Evolutionary conservation across 2,888 invertebrate species (phyloP), one percentile per base, ranked within the genome.

Genomic region (Nebria salina): DNA sequence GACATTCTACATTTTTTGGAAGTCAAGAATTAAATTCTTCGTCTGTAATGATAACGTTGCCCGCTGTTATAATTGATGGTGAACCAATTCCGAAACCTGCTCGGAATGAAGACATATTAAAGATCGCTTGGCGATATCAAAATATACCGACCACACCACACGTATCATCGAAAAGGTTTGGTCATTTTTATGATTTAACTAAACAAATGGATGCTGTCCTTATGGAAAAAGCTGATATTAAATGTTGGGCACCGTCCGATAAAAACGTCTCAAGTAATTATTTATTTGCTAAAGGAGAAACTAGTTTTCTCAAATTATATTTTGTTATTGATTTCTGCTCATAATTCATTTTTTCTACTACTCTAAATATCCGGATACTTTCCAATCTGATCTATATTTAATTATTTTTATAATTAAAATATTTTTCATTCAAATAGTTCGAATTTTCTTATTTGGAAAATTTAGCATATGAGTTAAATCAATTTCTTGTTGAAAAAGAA

Each of bases 91-190:
- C n/a, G 82, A 73, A 79, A 8, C 82, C 84, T 9, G 82, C 84
- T 20, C 82, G 82, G n/a, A 84, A 87, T 72, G 85, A 89, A 65
- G 91, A 92, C 83, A 93, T 94, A 84, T 93, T 97, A 93, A 94
- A 94, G 87, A 97, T 97, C 87, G 97, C 97, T 0, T 97, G 97
- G 95, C 91, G 97, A 82, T 97, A 97, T 88, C 94, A 95, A 86
- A 94, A 95, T 83, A 90, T 96, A 84, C 92, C 92, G 43, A 90
- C 92, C 82, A 90, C 85, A 85, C 91, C 87, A 84, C 90, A 88
- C 89, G 91, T 89, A 84, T 89, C 85, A 83, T 89, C 87, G 83
- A 88, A 89, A 70, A 89, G 88, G 84, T 93, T 95, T 88, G 95
- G 96, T 0, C 95, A 96, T 87, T 93, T 94, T 86, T 97, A 94